Conservation (phyloP, 2,113 vertebrate genomes). For the Syngnathus scovelli region DNA sequence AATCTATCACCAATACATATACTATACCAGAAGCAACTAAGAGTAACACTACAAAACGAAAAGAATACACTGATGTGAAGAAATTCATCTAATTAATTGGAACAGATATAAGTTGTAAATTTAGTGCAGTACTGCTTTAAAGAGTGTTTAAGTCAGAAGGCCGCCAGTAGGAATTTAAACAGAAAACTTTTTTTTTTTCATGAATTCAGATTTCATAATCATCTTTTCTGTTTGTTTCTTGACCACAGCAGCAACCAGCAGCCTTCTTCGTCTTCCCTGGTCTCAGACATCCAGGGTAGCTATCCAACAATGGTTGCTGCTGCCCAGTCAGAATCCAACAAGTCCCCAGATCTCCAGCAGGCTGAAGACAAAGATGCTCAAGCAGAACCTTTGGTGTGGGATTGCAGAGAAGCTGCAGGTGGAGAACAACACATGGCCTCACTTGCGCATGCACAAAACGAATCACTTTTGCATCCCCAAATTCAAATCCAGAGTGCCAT, state of each 20-base stretch:
- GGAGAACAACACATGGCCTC: constrained; percentile 36
- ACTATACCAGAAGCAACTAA: no score
- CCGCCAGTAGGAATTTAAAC: background rate
- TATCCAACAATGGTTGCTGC: constrained; percentile 33
- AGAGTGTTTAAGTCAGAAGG: background rate
- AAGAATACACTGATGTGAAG: no score
- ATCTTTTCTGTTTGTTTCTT: constrained; percentile 7
- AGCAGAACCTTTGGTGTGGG: constrained; percentile 18
- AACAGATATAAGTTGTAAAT: no score
- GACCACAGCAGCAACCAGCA: constrained; percentile 52
- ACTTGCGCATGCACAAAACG: constrained; percentile 34
- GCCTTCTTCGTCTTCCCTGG: constrained; percentile 54
- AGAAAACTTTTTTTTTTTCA: background rate
- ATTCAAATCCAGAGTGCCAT: constrained; percentile 43
- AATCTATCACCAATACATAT: no score
- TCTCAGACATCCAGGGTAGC: constrained; percentile 35
- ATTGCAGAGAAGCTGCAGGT: constrained; percentile 11
- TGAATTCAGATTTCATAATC: background rate
- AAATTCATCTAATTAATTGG: no score
- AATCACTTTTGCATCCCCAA: constrained; percentile 17
- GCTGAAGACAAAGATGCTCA: constrained; percentile 8
- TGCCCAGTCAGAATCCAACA: constrained; percentile 38
- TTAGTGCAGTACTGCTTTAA: background rate
- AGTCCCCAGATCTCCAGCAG: constrained; percentile 24
- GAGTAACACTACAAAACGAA: no score